Conservation (phyloP, 2,113 vertebrate genomes). For the Cariama cristata region DNA sequence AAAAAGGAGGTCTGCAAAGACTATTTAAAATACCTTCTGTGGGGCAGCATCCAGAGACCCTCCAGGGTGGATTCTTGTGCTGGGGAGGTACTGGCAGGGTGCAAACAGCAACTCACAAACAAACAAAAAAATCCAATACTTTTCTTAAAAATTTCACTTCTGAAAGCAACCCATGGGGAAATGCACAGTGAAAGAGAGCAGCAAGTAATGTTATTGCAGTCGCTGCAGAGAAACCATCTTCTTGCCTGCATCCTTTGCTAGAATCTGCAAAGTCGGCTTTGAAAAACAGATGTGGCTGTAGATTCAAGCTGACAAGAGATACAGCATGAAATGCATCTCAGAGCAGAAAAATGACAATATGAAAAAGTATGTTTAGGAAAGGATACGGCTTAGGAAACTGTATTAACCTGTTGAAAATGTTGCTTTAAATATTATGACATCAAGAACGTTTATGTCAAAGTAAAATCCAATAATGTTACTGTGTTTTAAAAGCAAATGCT, state of each 20-base stretch:
- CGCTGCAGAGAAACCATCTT: neutral
- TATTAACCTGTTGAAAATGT: neutral
- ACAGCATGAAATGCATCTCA: neutral
- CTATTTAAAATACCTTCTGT: neutral
- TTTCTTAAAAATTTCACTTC: neutral
- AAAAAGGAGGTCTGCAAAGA: neutral
- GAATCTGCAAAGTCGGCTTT: neutral
- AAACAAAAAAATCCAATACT: neutral
- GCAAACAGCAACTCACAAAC: neutral
- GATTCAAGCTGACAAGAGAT: slow-evolving; percentile 38
- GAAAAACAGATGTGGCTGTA: neutral
- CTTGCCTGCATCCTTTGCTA: neutral
- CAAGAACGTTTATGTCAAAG: neutral
- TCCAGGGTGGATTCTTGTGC: neutral
- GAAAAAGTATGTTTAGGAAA: neutral
- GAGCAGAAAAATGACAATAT: neutral
- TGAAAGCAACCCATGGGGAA: neutral
- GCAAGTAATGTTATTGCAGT: neutral
- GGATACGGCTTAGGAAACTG: neutral
- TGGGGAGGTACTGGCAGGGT: neutral
- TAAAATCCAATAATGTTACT: slow-evolving; percentile 13
- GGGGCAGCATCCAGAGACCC: neutral
- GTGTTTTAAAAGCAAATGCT: neutral
- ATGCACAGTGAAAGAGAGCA: neutral
- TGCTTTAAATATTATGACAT: neutral